Evolutionary conservation across 2,797 vertebrate genomes (phyloP), one percentile per base, ranked within the genome.

Genomic region (Sebastes nivosus): DNA sequence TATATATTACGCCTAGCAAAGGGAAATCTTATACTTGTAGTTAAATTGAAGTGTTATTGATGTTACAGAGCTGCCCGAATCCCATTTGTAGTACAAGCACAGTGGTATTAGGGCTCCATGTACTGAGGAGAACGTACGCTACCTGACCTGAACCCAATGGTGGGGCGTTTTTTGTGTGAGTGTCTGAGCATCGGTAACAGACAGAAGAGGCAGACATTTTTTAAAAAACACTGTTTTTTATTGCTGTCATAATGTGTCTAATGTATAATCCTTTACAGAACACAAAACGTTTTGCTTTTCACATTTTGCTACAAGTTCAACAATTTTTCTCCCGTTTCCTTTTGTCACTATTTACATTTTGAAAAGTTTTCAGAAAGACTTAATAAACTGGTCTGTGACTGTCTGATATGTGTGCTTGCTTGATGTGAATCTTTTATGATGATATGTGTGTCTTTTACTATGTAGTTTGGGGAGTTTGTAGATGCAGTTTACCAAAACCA

Each of bases 341-440:
- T 75, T 82, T 61, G 63, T 88, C 84, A 91, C 91, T 96, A 96
- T 96, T 95, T 96, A 96, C 95, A 96, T 88, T 91, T 93, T 91
- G 60, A 90, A 92, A 89, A 72, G 27, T 50, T 84, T 84, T 75
- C 58, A 82, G 54, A 86, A 67, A 82, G 59, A 72, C 25, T 85
- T 60, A 85, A 80, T 74, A 71, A 84, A 83, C 84, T 84, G 88
- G 83, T 89, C 81, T 65, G 67, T 25, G 75, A 63, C 71, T 38
- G 25, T 77, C n/a, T 30, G n/a, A 34, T 57, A 71, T 29, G 20
- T 12, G 46, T 70, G 27, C 80, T 42, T 13, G 20, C 32, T 30
- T 61, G 24, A 12, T 74, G 34, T 59, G 64, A 36, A 22, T 25
- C 8, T 69, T 69, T 29, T 36, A 61, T 58, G 25, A 9, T 14